These are phyloP conservation scores for Vannuccia rotundouncinata DNA, from an alignment of 2,888 invertebrate species.

Conservation along the genomic window DNA sequence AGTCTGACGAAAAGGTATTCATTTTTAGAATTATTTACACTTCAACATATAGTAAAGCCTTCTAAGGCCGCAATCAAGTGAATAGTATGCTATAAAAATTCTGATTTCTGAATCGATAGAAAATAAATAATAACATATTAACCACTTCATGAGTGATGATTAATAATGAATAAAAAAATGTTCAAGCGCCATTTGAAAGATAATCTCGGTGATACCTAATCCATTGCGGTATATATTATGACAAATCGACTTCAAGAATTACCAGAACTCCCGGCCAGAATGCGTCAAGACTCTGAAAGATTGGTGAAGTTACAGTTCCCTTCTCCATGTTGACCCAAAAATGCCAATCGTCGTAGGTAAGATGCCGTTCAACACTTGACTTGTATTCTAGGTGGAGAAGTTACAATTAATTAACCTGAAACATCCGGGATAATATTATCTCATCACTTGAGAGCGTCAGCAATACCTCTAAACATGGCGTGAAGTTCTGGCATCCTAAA, in stretches of 20 bases:
- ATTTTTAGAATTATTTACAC: too few relatives aligned
- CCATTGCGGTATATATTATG: too few relatives aligned
- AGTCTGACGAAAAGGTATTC: constrained; percentile 52
- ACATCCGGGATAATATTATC: neutral
- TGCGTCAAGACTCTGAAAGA: constrained; percentile 96
- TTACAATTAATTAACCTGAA: neutral
- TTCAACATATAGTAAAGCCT: too few relatives aligned
- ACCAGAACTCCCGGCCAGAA: constrained; percentile 92
- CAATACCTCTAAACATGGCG: constrained; percentile 67
- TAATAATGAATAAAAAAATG: too few relatives aligned
- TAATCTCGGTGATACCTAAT: too few relatives aligned
- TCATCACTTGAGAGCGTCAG: neutral
- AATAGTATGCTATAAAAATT: too few relatives aligned
- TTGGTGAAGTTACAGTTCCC: constrained; percentile 85
- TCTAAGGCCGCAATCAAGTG: too few relatives aligned
- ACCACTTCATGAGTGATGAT: too few relatives aligned
- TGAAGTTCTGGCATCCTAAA: constrained; percentile 81
- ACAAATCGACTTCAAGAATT: too few relatives aligned
- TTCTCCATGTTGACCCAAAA: constrained; percentile 98
- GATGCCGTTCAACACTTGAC: constrained; percentile 57
- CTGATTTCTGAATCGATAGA: too few relatives aligned
- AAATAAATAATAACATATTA: too few relatives aligned
- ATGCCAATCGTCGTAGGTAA: constrained; percentile 94
- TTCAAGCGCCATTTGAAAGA: too few relatives aligned
- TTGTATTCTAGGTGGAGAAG: constrained; percentile 54